Percentiles rank a stretch among this genome's conserved stretches.
Conservation (phyloP, 2,797 vertebrate species). For the Heteromormyrus szaboi region DNA sequence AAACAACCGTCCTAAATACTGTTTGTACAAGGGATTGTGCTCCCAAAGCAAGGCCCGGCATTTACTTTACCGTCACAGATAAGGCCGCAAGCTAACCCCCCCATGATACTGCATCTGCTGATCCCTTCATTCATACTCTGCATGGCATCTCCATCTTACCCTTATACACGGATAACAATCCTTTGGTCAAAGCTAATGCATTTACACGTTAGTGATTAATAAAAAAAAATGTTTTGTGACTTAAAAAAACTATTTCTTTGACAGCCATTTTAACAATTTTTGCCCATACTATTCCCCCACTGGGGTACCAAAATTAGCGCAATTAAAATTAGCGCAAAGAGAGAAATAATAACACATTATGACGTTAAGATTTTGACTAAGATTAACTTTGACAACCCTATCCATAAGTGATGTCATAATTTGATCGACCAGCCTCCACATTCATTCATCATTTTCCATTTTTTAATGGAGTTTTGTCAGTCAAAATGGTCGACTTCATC, state of each 20-base stretch:
- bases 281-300: background rate
- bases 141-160: background rate
- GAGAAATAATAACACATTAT: background rate
- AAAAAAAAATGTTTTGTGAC: background rate
- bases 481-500: background rate
- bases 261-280: background rate
- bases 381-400: background rate
- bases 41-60: background rate
- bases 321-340: background rate
- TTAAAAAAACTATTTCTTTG: background rate
- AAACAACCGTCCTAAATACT: slow-evolving; percentile 6
- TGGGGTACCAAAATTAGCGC: background rate
- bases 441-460: background rate
- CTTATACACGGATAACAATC: background rate
- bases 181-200: background rate
- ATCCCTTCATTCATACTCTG: background rate
- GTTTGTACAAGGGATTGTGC: slow-evolving; percentile 21
- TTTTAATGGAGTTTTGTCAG: background rate
- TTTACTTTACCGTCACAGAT: background rate
- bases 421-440: background rate
- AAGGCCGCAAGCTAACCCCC: background rate
- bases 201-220: background rate
- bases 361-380: background rate
- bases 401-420: background rate
- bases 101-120: background rate